Evolutionary conservation across 2,113 vertebrate genomes (phyloP).

Genomic region (Ranitomeya variabilis): DNA sequence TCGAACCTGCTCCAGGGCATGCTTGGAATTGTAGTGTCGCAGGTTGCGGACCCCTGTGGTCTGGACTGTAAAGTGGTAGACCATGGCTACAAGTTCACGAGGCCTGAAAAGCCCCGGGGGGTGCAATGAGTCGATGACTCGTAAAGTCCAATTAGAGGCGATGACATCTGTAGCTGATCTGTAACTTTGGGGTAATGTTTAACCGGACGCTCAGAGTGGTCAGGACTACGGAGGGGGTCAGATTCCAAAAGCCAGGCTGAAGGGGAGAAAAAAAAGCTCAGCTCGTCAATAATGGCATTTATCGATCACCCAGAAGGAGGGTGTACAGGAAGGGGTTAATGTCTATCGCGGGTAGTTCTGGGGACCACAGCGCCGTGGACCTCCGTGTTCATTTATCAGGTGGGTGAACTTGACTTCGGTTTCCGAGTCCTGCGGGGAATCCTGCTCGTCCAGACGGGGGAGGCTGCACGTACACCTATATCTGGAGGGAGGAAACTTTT

Average conservation of each 20-base stretch:
- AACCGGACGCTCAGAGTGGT: background rate
- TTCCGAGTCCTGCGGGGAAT: background rate
- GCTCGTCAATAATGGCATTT: background rate
- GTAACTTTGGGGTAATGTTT: slow-evolving; percentile 23
- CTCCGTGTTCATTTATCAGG: background rate
- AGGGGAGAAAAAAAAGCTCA: background rate
- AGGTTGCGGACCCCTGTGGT: background rate
- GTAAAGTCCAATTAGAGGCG: background rate
- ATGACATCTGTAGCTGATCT: background rate
- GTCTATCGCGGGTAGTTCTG: background rate
- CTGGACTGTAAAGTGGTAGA: background rate
- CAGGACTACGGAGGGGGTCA: background rate
- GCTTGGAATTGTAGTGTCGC: background rate
- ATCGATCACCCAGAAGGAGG: background rate
- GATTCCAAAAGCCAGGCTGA: background rate
- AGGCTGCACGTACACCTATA: background rate
- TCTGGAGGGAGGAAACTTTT: background rate
- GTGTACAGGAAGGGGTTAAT: background rate
- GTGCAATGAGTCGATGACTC: background rate
- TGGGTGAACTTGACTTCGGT: background rate
- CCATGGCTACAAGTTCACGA: background rate
- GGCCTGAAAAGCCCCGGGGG: background rate
- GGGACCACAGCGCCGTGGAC: background rate
- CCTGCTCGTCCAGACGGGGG: background rate
- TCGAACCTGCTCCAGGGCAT: background rate